These are phyloP conservation scores for Centropristis striata DNA, from an alignment of 2,113 vertebrate genomes.

Conservation along the genomic window DNA sequence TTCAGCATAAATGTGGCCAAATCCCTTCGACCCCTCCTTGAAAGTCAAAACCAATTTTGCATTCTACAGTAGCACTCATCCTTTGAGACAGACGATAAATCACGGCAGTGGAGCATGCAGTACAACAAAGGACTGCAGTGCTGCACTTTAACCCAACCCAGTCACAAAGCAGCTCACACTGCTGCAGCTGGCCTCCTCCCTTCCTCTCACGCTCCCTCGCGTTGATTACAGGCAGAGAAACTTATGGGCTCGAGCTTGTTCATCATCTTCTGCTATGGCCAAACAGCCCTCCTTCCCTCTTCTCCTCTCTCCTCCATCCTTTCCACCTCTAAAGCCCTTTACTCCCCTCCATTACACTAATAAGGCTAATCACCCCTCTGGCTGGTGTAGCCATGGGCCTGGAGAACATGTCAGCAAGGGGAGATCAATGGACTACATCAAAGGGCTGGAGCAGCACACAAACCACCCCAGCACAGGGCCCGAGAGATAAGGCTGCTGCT, in stretches of 20 bases:
- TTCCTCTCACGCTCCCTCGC: constrained; percentile 7
- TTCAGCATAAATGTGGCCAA: constrained; percentile 42
- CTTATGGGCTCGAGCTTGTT: constrained; percentile 45
- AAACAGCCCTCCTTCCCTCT: constrained; percentile 35
- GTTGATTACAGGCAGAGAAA: constrained; percentile 53
- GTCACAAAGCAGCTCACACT: constrained; percentile 21
- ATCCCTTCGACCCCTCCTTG: constrained; percentile 34
- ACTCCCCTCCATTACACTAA: constrained; percentile 81
- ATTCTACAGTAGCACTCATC: constrained; percentile 48
- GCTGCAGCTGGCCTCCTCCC: constrained; percentile 49
- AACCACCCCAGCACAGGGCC: constrained; percentile 71
- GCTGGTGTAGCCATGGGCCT: constrained; percentile 71
- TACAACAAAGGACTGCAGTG: constrained; percentile 63
- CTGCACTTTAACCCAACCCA: constrained; percentile 66
- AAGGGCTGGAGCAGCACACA: constrained; percentile 76
- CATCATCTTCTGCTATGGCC: constrained; percentile 55
- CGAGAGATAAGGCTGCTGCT: constrained; percentile 77
- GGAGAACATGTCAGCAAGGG: constrained; percentile 77
- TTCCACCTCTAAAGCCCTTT: constrained; percentile 73
- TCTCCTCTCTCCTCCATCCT: constrained; percentile 52
- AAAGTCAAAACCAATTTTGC: constrained; percentile 63
- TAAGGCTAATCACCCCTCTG: constrained; percentile 82
- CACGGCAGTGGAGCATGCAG: constrained; percentile 47
- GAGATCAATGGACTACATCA: constrained; percentile 85
- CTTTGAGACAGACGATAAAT: constrained; percentile 60